Conservation (phyloP, 2,797 vertebrate genomes). For the Hoplostethus atlanticus region DNA sequence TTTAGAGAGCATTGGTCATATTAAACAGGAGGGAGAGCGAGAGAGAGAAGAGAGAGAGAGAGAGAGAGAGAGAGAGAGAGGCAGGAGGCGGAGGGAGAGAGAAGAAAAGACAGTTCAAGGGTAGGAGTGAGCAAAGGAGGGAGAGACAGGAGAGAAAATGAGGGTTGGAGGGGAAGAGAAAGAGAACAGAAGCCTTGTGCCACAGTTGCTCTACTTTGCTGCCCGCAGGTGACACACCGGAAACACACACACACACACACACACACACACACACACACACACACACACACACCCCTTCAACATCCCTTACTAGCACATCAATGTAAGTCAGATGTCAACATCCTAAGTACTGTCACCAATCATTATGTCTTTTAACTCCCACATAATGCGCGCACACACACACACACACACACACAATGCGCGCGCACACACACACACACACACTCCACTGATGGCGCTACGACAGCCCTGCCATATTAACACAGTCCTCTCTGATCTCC, state of each 20-base stretch:
- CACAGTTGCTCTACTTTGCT: constrained; percentile 72
- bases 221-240: constrained; percentile 74
- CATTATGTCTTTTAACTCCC: constrained; percentile 72
- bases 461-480: constrained; percentile 74
- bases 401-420: too few species aligned
- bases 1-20: constrained; percentile 61
- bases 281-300: constrained; percentile 47
- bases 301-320: constrained; percentile 56
- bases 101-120: constrained; percentile 73
- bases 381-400: constrained; percentile 41
- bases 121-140: constrained; percentile 44
- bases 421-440: constrained; percentile 25
- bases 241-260: constrained; percentile 40
- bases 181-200: constrained; percentile 73
- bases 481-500: constrained; percentile 62
- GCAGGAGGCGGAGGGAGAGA: constrained; percentile 23
- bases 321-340: constrained; percentile 67
- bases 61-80: constrained; percentile 8
- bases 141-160: constrained; percentile 11
- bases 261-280: constrained; percentile 32
- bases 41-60: too few species aligned
- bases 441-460: constrained; percentile 49
- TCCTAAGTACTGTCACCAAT: constrained; percentile 77
- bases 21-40: constrained; percentile 38
- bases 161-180: constrained; percentile 24